Base-by-base conservation (phyloP, 2,888 invertebrate species). In the Noctua comes region DNA sequence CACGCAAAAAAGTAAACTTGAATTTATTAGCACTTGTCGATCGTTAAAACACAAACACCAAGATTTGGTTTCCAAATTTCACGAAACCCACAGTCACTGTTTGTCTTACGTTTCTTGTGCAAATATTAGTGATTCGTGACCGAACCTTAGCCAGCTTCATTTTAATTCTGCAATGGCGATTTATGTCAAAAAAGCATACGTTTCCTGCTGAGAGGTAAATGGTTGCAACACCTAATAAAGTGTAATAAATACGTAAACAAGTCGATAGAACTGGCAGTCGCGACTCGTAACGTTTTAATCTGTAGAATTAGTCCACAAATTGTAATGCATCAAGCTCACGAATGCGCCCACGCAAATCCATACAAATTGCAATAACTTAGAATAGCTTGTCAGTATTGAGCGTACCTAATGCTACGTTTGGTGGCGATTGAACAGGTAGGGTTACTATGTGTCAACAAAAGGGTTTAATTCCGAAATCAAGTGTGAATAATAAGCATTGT, bases 351-450 rank as follows among this genome's bases (percentile, higher is more conserved):
- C 93, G 91, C 91, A 85, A 77, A 81, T 86, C 78, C 79, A 84
- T 79, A 89, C 87, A 89, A 91, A 91, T 91, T 88, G 91, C 91
- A 91, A 92, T 93, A 92, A 92, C 90, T 93, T 89, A 91, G 86
- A 86, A 88, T 89, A 84, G 86, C 86, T 85, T 90, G 91, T 89
- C 91, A 90, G 89, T 88, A 86, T 82, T 68, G 76, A 85, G 57
- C 74, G 72, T 88, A n/a, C n/a, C 16, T 66, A 90, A 89, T 85
- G 77, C 78, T 76, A 88, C 73, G 89, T 84, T 89, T 74, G 80
- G 82, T 83, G 54, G 69, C 80, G n/a, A 82, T 81, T 82, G 82
- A 79, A 72, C 78, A 43, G 43, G 18, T 69, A 85, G 76, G 87
- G 84, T 43, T 86, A 86, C 13, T 68, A 5, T 36, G 31, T 62